Evolutionary conservation across 1,140 invertebrate species (phyloP).

Genomic region (Matsumurasca onukii): DNA sequence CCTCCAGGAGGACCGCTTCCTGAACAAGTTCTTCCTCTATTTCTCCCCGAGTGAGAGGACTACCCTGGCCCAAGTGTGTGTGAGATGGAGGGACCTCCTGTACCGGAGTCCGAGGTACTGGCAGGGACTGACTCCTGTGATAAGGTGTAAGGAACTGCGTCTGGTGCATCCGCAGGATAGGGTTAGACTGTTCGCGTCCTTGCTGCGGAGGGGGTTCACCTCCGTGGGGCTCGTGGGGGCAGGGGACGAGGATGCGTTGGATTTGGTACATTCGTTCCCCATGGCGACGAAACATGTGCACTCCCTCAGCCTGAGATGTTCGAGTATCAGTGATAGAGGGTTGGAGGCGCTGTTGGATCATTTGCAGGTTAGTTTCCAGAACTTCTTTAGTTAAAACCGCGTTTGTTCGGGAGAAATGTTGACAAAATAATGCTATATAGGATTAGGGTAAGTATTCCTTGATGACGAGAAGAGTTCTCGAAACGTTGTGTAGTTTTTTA

Average conservation of each 20-base stretch:
- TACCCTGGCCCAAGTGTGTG: constrained; percentile 77
- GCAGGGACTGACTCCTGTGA: constrained; percentile 76
- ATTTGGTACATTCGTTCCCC: constrained; percentile 82
- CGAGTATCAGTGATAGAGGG: constrained; percentile 84
- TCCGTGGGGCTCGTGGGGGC: constrained; percentile 80
- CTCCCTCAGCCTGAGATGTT: constrained; percentile 78
- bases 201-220: constrained; percentile 83
- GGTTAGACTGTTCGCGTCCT: constrained; percentile 74
- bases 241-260: constrained; percentile 83
- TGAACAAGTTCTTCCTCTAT: constrained; percentile 81
- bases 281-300: constrained; percentile 79
- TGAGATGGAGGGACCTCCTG: constrained; percentile 81
- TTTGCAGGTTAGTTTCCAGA: constrained; percentile 69
- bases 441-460: too few species aligned
- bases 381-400: too few species aligned
- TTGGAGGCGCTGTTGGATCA: constrained; percentile 84
- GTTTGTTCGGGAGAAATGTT: too few species aligned
- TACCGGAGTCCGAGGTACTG: constrained; percentile 83
- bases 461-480: too few species aligned
- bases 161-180: constrained; percentile 63
- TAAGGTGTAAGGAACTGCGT: constrained; percentile 79
- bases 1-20: constrained; percentile 79
- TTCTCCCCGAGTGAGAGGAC: constrained; percentile 78
- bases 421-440: too few species aligned
- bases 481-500: too few species aligned